Conservation (phyloP, 2,888 invertebrate genomes). For the Himalopsyche japonica region DNA sequence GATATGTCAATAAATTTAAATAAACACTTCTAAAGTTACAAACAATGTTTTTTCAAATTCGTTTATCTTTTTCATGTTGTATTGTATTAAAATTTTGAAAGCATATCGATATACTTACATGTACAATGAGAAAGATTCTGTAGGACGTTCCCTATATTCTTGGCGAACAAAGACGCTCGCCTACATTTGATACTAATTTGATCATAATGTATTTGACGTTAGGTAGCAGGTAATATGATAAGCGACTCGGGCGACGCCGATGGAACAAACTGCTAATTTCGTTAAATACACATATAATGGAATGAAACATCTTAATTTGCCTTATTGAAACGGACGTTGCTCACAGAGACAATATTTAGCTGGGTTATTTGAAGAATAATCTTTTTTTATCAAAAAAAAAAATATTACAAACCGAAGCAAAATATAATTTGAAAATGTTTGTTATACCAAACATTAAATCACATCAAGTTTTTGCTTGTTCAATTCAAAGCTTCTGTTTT, state of each 20-base stretch:
- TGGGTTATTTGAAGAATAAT: background rate
- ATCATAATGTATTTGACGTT: conserved; percentile 16
- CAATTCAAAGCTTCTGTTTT: too few species aligned
- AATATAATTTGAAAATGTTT: too few species aligned
- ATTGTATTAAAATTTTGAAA: too few species aligned
- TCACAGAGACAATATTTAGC: background rate
- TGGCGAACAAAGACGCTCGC: background rate
- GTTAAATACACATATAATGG: conserved; percentile 5
- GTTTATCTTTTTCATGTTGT: too few species aligned
- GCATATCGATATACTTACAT: too few species aligned
- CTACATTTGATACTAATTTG: conserved; percentile 9
- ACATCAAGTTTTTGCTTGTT: too few species aligned
- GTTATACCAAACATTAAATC: too few species aligned
- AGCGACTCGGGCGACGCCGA: background rate
- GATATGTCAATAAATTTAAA: too few species aligned
- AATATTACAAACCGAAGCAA: too few species aligned
- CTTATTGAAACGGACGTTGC: background rate
- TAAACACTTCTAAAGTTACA: too few species aligned
- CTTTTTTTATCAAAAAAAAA: background rate
- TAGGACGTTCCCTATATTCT: background rate
- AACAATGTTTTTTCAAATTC: too few species aligned
- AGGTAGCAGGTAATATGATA: background rate
- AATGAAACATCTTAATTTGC: background rate
- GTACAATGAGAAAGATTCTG: too few species aligned
- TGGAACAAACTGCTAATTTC: conserved; percentile 2